Evolutionary conservation across 2,797 vertebrate species (phyloP).

Genomic region (Spinus pinus): DNA sequence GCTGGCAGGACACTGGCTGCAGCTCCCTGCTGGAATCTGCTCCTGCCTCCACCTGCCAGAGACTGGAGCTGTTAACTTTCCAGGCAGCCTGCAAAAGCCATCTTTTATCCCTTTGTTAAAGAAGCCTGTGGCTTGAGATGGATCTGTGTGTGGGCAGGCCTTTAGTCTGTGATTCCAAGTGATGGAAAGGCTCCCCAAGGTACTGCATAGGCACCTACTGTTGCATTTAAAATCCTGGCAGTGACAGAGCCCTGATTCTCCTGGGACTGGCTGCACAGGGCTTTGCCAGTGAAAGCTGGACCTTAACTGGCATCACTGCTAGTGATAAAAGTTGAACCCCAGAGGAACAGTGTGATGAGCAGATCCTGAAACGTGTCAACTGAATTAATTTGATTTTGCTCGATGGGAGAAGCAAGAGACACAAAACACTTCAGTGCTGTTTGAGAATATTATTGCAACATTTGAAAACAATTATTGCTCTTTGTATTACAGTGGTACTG

Average conservation of each 20-base stretch:
- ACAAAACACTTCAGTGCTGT: neutral
- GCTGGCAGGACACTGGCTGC: constrained; percentile 13
- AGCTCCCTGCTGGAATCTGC: constrained; percentile 24
- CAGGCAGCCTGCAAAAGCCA: constrained; percentile 49
- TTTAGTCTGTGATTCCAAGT: neutral
- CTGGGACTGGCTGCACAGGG: neutral
- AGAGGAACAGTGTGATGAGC: neutral
- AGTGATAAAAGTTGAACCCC: neutral
- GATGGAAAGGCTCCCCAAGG: neutral
- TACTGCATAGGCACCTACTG: neutral
- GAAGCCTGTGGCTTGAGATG: constrained; percentile 3
- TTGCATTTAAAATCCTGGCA: neutral
- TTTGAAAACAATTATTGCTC: constrained; percentile 35
- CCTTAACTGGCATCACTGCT: neutral
- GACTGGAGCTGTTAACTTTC: constrained; percentile 22
- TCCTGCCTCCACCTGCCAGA: constrained; percentile 10
- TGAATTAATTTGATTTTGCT: neutral
- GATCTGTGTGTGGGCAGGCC: constrained; percentile 35
- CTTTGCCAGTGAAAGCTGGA: neutral
- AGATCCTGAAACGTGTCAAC: neutral
- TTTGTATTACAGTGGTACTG: neutral
- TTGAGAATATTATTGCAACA: constrained; percentile 14
- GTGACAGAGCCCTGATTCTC: neutral
- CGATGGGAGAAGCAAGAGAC: neutral
- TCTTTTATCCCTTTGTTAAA: constrained; percentile 45